A percentile compares a stretch with the other conserved stretches of the same genome.
Evolutionary conservation across 1,140 invertebrate genomes (phyloP).

Genomic region (Drosophila arizonae): DNA sequence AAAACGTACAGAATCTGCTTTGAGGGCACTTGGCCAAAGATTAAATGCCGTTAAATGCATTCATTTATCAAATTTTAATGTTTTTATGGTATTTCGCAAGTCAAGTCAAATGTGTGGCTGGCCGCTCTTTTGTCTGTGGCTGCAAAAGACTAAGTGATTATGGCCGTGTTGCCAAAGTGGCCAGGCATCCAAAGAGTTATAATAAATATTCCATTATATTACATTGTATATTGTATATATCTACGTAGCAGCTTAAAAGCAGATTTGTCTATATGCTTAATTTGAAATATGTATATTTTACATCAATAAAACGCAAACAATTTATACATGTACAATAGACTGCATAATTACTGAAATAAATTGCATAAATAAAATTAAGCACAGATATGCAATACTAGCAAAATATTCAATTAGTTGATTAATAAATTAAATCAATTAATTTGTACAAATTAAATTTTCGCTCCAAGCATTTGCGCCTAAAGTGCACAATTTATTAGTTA

Average conservation of each 20-base stretch:
- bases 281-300: too few species aligned
- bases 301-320: too few species aligned
- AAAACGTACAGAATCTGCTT: not conserved
- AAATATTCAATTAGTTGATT: constrained; percentile 9
- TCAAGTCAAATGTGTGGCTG: constrained; percentile 26
- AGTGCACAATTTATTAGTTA: too few species aligned
- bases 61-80: constrained; percentile 75
- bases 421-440: not conserved
- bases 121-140: not conserved
- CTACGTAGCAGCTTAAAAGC: too few species aligned
- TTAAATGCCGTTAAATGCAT: constrained; percentile 71
- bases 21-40: constrained; percentile 43
- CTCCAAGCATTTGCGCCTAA: too few species aligned
- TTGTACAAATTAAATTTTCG: not conserved
- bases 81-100: constrained; percentile 57
- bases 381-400: not conserved
- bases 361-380: constrained; percentile 13
- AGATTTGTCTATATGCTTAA: too few species aligned
- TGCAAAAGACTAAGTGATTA: constrained; percentile 60
- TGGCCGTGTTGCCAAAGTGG: constrained; percentile 14
- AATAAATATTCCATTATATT: too few species aligned
- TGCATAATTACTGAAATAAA: constrained; percentile 8
- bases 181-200: too few species aligned
- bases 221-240: too few species aligned
- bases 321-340: not conserved